Evolutionary conservation across 2,113 vertebrate species (phyloP).

Genomic region (Myrmophylax atrothorax): DNA sequence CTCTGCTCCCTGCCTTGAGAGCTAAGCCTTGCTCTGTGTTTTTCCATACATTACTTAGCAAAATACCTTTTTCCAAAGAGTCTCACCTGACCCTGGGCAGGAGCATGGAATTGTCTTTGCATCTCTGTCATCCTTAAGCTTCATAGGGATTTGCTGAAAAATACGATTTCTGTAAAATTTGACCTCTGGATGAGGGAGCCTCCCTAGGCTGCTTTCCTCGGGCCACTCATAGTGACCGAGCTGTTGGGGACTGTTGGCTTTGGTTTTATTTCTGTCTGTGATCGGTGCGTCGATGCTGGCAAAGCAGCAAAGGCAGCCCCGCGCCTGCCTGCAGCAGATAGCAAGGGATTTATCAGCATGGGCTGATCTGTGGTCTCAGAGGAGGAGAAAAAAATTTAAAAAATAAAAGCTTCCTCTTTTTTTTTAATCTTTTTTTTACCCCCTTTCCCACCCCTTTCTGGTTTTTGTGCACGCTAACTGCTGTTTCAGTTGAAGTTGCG

Average conservation of each 20-base stretch:
- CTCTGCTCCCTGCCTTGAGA: not conserved
- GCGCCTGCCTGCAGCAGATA: conserved; percentile 49
- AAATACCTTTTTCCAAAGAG: not conserved
- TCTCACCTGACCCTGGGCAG: not conserved
- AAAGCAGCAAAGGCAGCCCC: not conserved
- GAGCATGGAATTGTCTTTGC: rapidly evolving
- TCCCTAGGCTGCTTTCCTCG: not conserved
- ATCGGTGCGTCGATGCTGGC: rapidly evolving
- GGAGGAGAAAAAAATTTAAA: not conserved
- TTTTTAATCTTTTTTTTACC: not conserved
- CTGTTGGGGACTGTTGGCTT: not conserved
- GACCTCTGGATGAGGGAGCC: not conserved
- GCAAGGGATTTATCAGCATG: not conserved
- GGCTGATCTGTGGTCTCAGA: conserved; percentile 47
- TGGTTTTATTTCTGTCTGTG: not conserved
- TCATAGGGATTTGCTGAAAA: not conserved
- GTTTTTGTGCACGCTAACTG: not conserved
- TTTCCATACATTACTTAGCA: rapidly evolving
- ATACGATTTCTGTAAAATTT: not conserved
- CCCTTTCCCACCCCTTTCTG: not conserved
- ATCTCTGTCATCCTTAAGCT: not conserved
- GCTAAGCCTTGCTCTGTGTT: not conserved
- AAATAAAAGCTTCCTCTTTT: not conserved
- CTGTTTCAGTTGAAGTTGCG: not conserved
- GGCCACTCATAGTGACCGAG: not conserved